Percentiles rank a stretch among this genome's conserved stretches.
Evolutionary conservation across 2,797 vertebrate genomes (phyloP).

Genomic region (Alcedo atthis): DNA sequence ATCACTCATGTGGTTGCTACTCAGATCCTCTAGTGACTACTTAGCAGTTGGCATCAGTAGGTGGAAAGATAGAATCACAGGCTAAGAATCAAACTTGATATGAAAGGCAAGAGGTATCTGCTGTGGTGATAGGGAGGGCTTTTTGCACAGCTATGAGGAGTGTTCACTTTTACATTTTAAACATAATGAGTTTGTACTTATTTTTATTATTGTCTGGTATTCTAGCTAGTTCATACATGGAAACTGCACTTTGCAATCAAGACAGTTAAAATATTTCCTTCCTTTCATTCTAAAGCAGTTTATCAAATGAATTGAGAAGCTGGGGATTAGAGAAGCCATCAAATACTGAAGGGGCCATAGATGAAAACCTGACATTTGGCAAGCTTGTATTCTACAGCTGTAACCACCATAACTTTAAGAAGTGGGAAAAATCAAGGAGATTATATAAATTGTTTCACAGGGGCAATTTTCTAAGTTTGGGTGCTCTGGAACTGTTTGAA

Average conservation of each 20-base stretch:
- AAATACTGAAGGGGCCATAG: neutral
- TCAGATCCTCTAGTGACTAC: neutral
- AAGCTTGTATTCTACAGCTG: slow-evolving; percentile 3
- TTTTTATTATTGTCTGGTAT: neutral
- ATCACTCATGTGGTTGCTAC: neutral
- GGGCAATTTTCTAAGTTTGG: neutral
- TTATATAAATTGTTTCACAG: slow-evolving; percentile 13
- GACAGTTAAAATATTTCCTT: neutral
- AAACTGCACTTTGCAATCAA: neutral
- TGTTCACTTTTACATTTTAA: neutral
- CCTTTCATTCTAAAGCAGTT: neutral
- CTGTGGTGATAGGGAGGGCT: neutral
- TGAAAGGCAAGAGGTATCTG: neutral
- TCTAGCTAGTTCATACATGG: neutral
- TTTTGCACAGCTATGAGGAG: neutral
- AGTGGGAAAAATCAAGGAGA: slow-evolving; percentile 34
- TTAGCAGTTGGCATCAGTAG: neutral
- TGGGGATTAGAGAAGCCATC: neutral
- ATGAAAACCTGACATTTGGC: slow-evolving; percentile 17
- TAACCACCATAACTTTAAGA: slow-evolving; percentile 15
- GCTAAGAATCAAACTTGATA: neutral
- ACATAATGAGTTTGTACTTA: neutral
- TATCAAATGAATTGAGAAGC: neutral
- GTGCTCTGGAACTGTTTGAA: slow-evolving; percentile 16
- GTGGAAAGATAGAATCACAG: neutral